Evolutionary conservation across 2,797 vertebrate species (phyloP).

Genomic region (Dipus sagitta): DNA sequence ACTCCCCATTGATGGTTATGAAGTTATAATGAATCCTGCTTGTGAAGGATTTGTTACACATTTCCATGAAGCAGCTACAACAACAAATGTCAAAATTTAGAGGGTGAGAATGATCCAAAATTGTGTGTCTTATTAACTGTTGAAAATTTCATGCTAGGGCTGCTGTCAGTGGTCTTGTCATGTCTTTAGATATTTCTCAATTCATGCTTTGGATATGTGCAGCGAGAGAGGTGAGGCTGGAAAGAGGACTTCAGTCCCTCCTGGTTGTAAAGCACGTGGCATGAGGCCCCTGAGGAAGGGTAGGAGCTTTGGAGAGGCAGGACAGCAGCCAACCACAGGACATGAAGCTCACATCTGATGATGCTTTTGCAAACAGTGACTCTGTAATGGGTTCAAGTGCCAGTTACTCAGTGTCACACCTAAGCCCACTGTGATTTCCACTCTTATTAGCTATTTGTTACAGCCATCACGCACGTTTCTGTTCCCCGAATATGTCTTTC

Average conservation of each 20-base stretch:
- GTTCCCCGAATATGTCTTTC: neutral
- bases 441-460: neutral
- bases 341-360: conserved; percentile 26
- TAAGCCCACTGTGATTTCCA: neutral
- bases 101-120: neutral
- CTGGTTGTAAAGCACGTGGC: neutral
- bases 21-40: neutral
- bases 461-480: neutral
- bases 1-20: neutral
- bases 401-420: neutral
- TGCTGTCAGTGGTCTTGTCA: neutral
- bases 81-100: conserved; percentile 9
- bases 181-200: neutral
- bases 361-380: neutral
- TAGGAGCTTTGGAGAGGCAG: neutral
- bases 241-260: neutral
- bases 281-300: neutral
- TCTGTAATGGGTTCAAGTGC: neutral
- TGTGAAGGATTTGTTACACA: neutral
- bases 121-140: neutral
- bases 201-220: conserved; percentile 10
- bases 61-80: conserved; percentile 17
- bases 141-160: neutral
- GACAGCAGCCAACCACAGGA: neutral
- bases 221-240: neutral